Base-by-base conservation (phyloP, 1,140 invertebrate species). In the Drosophila sp. region DNA sequence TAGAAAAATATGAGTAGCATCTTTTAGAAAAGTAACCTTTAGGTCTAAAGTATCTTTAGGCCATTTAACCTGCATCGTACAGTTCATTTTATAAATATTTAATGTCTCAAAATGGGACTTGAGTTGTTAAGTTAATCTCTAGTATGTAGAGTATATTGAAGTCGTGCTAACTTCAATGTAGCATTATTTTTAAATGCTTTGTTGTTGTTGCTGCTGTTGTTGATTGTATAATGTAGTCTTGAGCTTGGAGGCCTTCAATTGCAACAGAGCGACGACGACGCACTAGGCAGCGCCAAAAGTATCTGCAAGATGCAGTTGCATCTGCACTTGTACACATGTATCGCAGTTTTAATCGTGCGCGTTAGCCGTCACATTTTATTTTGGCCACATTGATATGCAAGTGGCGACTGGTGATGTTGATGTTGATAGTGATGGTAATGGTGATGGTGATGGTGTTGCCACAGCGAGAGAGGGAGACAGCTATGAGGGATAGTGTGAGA, bases 321-420 rank as follows among this genome's bases (percentile, higher is more conserved):
- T 80, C 73, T 80, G 58, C 81, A 86, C 81, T 84, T 81, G 81
- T 72, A 71, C 64, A 63, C 71, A 77, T 78, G 66, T 67, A 71
- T 72, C 50, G 66, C 76, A 76, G 64, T 76, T 48, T 73, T 84
- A 87, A 86, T 86, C 81, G 81, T 86, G 81, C 81, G 76, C 62
- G 78, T 63, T 50, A 78, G 78, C 66, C 74, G 81, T 81, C 82
- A 80, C 72, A 86, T 83, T 80, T 86, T 86, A 71, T 86, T 79
- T 80, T 72, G 66, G 62, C 72, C 73, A 64, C 82, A 86, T 86
- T 86, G 81, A 86, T 86, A 86, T 86, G 81, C 80, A 83, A 82
- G 80, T 82, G 80, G 81, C 80, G 80, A 81, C 79, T 66, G 54
- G 59, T 69, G 54, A 57, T 63, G 70, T 66, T 65, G 59, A 53